Percentiles rank a stretch among this genome's conserved stretches.
These are phyloP conservation scores for Coturnix japonica DNA, from an alignment of 2,113 vertebrate species.

Conservation along the genomic window DNA sequence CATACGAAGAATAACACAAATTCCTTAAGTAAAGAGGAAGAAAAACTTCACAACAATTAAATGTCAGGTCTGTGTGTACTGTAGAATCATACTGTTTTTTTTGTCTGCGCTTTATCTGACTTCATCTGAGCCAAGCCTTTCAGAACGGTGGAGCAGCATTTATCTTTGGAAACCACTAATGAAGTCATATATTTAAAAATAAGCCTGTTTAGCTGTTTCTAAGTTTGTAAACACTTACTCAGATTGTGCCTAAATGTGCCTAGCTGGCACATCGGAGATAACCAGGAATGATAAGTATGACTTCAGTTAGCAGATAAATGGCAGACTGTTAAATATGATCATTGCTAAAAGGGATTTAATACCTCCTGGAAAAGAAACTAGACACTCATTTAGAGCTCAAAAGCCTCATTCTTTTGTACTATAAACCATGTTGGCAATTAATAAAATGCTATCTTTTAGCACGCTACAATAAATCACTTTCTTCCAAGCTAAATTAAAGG, in stretches of 20 bases:
- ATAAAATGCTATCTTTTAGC: slow-evolving; percentile 14
- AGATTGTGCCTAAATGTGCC: background rate
- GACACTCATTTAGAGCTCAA: background rate
- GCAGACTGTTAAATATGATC: background rate
- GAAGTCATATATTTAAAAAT: background rate
- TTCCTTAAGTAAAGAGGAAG: slow-evolving; percentile 9
- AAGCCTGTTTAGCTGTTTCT: slow-evolving; percentile 7
- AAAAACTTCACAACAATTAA: slow-evolving; percentile 8
- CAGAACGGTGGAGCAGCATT: background rate
- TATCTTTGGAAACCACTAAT: background rate
- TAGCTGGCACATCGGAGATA: background rate
- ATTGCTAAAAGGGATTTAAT: background rate
- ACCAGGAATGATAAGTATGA: background rate
- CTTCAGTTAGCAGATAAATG: background rate
- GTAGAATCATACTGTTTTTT: background rate
- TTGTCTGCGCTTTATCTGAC: background rate
- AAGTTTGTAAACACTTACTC: background rate
- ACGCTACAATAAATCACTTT: slow-evolving; percentile 24
- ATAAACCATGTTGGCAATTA: background rate
- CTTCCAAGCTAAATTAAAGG: slow-evolving; percentile 20
- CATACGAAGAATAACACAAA: slow-evolving; percentile 10
- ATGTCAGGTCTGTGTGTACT: background rate
- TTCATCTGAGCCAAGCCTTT: background rate
- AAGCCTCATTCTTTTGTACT: background rate
- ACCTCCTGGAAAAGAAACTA: background rate